Evolutionary conservation across 2,113 vertebrate species (phyloP), one percentile per base, ranked within the genome.

Genomic region (Pomatorhinus ruficollis): DNA sequence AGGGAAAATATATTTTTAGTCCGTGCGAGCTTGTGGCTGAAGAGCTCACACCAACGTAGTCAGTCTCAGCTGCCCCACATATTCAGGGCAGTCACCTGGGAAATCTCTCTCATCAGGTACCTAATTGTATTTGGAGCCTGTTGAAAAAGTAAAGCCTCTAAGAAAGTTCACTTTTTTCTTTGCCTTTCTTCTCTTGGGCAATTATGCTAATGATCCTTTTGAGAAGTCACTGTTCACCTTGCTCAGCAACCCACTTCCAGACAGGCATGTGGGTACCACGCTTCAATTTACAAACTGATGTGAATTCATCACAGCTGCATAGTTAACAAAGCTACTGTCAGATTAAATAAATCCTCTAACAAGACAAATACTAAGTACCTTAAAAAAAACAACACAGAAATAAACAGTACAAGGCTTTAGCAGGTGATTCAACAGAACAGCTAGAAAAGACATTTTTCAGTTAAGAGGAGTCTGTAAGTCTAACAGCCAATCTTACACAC

Each of bases 1-100:
- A 69, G 95, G 95, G 96, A 96, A 95, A 95, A 85, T 80, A 8
- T 97, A 98, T 98, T 98, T 98, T 98, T 98, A 98, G 97, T 65
- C 83, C 18, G 27, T 33, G 88, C 82, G 91, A 69, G 81, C 95
- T 96, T 95, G 81, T 60, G 54, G 87, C 91, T 93, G 96, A 98
- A 95, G 92, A 97, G 95, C 64, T 75, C 78, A 77, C 63, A 64
- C 42, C 68, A 89, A 90, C 2, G 60, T 40, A 82, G 61, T 83
- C 56, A 53, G 59, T 89, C 95, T 85, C 93, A 97, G 96, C 97
- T 97, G 96, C 90, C 96, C 96, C 87, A 84, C 72, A 95, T 97
- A 97, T 95, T 93, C 94, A 95, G 97, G 93, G 92, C 77, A 90
- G 95, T 97, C 96, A 76, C 84, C 84, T 96, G 97, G 98, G 98